Conservation (phyloP, 2,888 invertebrate genomes). For the Pristionchus entomophagus region DNA sequence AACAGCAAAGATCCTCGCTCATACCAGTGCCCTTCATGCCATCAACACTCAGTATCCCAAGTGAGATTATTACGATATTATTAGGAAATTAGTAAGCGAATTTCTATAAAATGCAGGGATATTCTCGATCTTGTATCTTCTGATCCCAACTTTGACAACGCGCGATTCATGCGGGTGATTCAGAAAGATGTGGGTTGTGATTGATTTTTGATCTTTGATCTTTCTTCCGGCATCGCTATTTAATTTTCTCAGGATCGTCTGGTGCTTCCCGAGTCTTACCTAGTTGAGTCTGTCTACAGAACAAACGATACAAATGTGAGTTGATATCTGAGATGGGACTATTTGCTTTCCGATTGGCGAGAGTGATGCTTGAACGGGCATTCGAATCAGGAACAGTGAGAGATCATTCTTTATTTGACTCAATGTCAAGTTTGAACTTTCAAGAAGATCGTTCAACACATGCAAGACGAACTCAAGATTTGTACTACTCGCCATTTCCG, state of each 20-base stretch:
- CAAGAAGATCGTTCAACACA: neutral
- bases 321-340: neutral
- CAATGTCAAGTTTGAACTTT: too few species aligned
- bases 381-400: slow-evolving; percentile 27
- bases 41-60: neutral
- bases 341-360: neutral
- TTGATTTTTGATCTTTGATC: neutral
- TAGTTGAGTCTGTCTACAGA: slow-evolving; percentile 16
- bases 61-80: neutral
- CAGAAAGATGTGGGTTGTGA: neutral
- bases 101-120: neutral
- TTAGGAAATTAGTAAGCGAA: too few species aligned
- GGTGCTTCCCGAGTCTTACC: slow-evolving; percentile 15
- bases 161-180: neutral
- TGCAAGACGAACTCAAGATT: neutral
- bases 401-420: neutral
- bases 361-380: neutral
- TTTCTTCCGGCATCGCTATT: neutral
- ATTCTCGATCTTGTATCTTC: slow-evolving; percentile 1
- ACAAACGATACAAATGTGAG: slow-evolving; percentile 2
- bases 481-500: neutral
- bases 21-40: neutral
- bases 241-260: neutral
- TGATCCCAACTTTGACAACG: neutral
- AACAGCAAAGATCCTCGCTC: neutral